Evolutionary conservation across 2,888 invertebrate species (phyloP).

Genomic region (Ashinkailepas kermadecensis): DNA sequence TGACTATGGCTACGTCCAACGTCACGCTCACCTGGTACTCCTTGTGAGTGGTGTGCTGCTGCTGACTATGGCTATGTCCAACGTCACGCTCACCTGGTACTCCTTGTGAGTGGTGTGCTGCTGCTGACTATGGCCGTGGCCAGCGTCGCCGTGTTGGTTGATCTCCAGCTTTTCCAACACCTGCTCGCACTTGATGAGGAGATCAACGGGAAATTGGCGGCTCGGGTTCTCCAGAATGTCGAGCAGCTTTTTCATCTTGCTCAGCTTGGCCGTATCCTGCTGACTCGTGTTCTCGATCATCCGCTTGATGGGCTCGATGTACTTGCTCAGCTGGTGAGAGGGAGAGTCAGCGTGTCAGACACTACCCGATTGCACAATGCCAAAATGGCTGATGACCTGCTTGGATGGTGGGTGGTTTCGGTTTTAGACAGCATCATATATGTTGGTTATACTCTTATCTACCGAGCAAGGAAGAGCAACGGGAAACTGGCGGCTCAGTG

Average conservation of each 20-base stretch:
- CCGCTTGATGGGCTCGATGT: conserved; percentile 81
- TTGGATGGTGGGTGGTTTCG: too few species aligned
- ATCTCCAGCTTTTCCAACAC: conserved; percentile 81
- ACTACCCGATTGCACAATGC: too few species aligned
- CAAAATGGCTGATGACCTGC: too few species aligned
- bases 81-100: background rate
- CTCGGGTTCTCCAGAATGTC: conserved; percentile 85
- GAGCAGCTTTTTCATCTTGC: conserved; percentile 88
- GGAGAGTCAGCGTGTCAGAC: too few species aligned
- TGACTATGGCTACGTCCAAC: too few species aligned
- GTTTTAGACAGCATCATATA: too few species aligned
- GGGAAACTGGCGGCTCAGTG: too few species aligned
- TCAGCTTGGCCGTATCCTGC: conserved; percentile 81
- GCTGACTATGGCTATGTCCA: too few species aligned
- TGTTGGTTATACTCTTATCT: too few species aligned
- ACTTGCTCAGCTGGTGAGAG: conserved; percentile 60
- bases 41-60: too few species aligned
- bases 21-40: too few species aligned
- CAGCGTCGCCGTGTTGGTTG: conserved; percentile 23
- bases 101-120: background rate
- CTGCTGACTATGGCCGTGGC: background rate
- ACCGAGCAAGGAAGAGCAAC: too few species aligned
- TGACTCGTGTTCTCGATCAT: conserved; percentile 83
- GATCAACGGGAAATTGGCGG: conserved; percentile 80
- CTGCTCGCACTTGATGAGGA: conserved; percentile 84